A percentile compares a stretch with the other conserved stretches of the same genome.
phyloP scores from a whole-genome alignment of 2,888 invertebrate species.

The Mythimna loreyi region DNA sequence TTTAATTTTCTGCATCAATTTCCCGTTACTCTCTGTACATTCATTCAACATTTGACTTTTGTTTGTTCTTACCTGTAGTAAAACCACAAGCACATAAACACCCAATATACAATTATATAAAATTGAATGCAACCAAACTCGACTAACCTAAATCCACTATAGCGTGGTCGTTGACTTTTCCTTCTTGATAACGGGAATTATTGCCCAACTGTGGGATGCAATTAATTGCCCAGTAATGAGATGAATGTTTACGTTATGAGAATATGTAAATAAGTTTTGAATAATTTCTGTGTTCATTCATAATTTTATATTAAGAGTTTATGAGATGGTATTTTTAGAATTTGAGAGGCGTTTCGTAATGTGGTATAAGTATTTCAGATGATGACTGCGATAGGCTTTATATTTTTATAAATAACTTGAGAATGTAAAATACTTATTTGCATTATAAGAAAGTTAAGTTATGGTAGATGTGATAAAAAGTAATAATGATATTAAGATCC shows the following conservation, averaged over 20 bases:
- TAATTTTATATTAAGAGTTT: conserved; percentile 15
- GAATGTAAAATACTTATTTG: neutral
- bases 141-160: conserved; percentile 35
- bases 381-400: neutral
- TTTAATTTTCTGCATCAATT: conserved; percentile 5
- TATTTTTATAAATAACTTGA: neutral
- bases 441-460: no score
- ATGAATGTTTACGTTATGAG: conserved; percentile 23
- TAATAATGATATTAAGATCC: no score
- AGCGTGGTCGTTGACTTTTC: conserved; percentile 40
- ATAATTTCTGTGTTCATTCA: conserved; percentile 32
- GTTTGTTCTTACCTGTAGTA: neutral
- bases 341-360: neutral
- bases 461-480: no score
- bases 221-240: conserved; percentile 37
- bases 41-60: neutral
- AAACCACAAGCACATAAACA: conserved; percentile 1
- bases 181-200: conserved; percentile 50
- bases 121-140: conserved; percentile 28
- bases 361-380: neutral
- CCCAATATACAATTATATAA: neutral
- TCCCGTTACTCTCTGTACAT: neutral
- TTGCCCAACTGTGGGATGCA: conserved; percentile 45
- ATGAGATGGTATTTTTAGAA: conserved; percentile 19
- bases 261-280: conserved; percentile 44